Evolutionary conservation across 2,888 invertebrate genomes (phyloP).

Genomic region (Willowsia nigromaculata): DNA sequence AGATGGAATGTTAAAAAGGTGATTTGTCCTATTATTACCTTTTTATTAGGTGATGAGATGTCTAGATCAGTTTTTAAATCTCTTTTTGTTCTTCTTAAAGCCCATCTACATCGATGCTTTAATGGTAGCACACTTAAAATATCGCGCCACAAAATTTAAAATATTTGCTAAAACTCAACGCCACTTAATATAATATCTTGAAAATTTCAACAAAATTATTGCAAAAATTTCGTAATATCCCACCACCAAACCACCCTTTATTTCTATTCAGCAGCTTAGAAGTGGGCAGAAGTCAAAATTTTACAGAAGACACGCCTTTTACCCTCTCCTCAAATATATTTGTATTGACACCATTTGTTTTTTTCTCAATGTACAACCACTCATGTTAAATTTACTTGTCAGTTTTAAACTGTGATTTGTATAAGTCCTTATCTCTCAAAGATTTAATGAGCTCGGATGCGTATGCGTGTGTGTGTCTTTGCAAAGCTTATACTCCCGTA

Average conservation of each 20-base stretch:
- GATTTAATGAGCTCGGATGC: slow-evolving; percentile 41
- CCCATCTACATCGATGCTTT: background rate
- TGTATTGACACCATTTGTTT: slow-evolving; percentile 57
- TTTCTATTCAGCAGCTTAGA: background rate
- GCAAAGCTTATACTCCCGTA: background rate
- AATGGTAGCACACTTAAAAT: too few relatives aligned
- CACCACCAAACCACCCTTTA: background rate
- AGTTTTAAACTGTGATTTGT: background rate
- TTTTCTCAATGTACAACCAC: background rate
- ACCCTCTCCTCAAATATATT: background rate
- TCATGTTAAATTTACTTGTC: background rate
- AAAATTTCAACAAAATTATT: too few relatives aligned
- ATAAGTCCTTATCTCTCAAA: background rate
- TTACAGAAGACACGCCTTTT: slow-evolving; percentile 20
- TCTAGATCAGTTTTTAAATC: background rate
- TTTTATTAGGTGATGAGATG: slow-evolving; percentile 23
- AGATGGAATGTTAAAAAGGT: slow-evolving; percentile 64
- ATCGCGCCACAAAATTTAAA: too few relatives aligned
- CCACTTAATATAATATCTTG: too few relatives aligned
- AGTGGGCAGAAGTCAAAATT: background rate
- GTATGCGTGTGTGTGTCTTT: background rate
- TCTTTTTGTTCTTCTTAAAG: background rate
- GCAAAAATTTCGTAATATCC: background rate
- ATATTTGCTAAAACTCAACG: too few relatives aligned
- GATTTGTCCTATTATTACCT: background rate